A percentile compares a stretch with the other conserved stretches of the same genome.
Evolutionary conservation across 2,113 vertebrate species (phyloP).

Genomic region (Euleptes europaea): DNA sequence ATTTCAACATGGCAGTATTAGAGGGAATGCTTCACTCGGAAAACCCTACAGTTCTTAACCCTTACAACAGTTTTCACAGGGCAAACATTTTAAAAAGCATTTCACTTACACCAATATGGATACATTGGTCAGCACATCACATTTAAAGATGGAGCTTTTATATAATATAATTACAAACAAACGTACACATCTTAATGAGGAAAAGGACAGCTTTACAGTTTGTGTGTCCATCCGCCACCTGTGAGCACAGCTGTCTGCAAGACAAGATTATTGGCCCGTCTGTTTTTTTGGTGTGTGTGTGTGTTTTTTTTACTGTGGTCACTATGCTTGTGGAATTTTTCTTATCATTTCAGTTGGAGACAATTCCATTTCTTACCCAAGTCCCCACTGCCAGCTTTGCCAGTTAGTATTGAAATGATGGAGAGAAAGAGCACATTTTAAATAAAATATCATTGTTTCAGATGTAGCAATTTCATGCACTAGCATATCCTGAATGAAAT

Average conservation of each 20-base stretch:
- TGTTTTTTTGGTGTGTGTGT: no score
- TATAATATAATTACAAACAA: background rate
- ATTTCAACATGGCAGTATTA: conserved; percentile 5
- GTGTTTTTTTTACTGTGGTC: background rate
- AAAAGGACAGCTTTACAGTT: background rate
- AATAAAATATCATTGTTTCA: background rate
- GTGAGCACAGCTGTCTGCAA: background rate
- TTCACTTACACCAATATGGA: background rate
- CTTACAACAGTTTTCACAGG: background rate
- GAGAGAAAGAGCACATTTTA: background rate
- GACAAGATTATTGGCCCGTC: background rate
- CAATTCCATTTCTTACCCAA: background rate
- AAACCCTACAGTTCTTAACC: background rate
- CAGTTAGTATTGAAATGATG: background rate
- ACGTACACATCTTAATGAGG: background rate
- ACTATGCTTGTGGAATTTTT: background rate
- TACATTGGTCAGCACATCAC: background rate
- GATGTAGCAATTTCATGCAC: background rate
- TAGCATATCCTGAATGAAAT: background rate
- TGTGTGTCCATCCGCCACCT: background rate
- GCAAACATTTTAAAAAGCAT: background rate
- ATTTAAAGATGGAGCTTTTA: background rate
- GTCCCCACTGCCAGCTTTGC: background rate
- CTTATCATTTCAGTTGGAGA: background rate
- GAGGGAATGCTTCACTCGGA: conserved; percentile 2